A percentile compares a stretch with the other conserved stretches of the same genome.
Conservation (phyloP, 2,113 vertebrate species). For the Arizona elegans region DNA sequence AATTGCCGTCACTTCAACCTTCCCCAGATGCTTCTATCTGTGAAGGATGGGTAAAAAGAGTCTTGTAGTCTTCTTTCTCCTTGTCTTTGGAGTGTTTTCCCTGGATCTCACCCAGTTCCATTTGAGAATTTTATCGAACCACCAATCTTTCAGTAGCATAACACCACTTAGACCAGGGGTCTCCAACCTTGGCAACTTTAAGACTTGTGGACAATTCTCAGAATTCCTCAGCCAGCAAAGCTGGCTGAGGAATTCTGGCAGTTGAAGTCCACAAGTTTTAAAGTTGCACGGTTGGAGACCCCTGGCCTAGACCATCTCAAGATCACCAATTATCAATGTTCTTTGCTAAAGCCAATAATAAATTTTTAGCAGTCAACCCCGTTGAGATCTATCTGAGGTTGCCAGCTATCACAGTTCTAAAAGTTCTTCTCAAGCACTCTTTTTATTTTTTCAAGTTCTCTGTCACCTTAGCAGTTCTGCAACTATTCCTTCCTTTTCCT, state of each 20-base stretch:
- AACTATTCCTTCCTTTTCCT: background rate
- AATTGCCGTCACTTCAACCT: background rate
- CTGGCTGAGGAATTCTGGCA: too few species aligned
- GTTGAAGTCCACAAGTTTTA: too few species aligned
- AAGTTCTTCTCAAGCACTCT: background rate
- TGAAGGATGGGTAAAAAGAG: background rate
- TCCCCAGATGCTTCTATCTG: background rate
- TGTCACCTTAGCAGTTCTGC: background rate
- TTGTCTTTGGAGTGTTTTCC: background rate
- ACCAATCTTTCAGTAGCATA: background rate
- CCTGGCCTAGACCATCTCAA: background rate
- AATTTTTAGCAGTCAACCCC: background rate
- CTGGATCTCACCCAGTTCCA: background rate
- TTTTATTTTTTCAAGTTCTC: background rate
- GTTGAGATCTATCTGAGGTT: background rate
- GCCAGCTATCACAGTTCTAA: background rate
- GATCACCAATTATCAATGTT: background rate
- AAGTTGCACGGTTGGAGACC: too few species aligned
- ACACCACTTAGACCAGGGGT: background rate
- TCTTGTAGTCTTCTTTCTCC: background rate
- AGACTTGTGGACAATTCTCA: too few species aligned
- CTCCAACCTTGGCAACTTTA: too few species aligned
- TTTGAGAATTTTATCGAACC: background rate
- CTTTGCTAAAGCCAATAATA: background rate
- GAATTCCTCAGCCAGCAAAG: too few species aligned